A percentile compares a stretch with the other conserved stretches of the same genome.
These are phyloP conservation scores for Stigmatopora nigra DNA, from an alignment of 2,113 vertebrate species.

Conservation along the genomic window DNA sequence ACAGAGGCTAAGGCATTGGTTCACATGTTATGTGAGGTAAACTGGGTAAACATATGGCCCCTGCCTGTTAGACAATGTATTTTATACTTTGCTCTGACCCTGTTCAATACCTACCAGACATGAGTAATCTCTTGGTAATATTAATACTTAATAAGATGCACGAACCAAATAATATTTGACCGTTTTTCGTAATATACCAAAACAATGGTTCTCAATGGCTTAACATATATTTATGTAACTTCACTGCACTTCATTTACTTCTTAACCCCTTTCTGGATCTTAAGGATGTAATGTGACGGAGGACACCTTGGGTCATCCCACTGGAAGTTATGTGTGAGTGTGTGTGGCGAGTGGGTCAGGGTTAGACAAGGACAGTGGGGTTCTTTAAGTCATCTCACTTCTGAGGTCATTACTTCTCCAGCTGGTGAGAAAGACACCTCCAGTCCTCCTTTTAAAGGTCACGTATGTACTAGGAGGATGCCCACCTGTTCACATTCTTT, in stretches of 20 bases:
- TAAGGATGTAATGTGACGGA: slow-evolving; percentile 13
- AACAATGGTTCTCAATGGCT: background rate
- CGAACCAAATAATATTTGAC: background rate
- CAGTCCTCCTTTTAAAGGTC: slow-evolving; percentile 47
- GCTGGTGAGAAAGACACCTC: slow-evolving; percentile 53
- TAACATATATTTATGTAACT: background rate
- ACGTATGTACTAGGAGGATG: slow-evolving; percentile 40
- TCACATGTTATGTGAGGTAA: slow-evolving; percentile 31
- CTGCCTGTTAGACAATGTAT: background rate
- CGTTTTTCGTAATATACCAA: background rate
- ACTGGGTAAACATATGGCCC: slow-evolving; percentile 26
- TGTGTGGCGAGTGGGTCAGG: background rate
- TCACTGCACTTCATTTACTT: background rate
- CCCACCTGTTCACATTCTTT: slow-evolving; percentile 45
- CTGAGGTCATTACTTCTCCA: slow-evolving; percentile 55
- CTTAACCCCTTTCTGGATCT: background rate
- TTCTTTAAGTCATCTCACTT: slow-evolving; percentile 24
- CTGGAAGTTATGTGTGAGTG: slow-evolving; percentile 1
- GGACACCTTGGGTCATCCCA: background rate
- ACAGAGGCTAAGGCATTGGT: slow-evolving; percentile 30
- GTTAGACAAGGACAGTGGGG: slow-evolving; percentile 50
- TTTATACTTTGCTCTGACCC: background rate
- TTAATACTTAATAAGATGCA: background rate
- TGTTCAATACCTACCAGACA: background rate
- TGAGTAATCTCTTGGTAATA: background rate